phyloP scores from a whole-genome alignment of 1,140 invertebrate genomes.

The Harlomillsia oculata region DNA sequence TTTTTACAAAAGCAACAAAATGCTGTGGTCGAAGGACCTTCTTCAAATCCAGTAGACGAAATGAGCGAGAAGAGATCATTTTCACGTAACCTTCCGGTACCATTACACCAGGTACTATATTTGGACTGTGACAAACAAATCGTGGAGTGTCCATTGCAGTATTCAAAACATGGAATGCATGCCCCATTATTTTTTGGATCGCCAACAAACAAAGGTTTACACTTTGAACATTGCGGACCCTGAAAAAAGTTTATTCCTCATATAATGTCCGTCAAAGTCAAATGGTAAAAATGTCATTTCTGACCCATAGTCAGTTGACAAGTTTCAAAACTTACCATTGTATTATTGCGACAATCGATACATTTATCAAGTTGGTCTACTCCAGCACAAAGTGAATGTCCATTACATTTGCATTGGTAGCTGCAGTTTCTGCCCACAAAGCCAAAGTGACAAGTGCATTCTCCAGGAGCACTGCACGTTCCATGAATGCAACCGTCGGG shows the following conservation, averaged over 20 bases:
- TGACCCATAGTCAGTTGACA: not conserved
- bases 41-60: conserved; percentile 37
- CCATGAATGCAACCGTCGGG: conserved; percentile 81
- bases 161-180: conserved; percentile 76
- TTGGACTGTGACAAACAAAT: conserved; percentile 56
- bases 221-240: conserved; percentile 69
- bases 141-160: conserved; percentile 79
- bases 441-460: conserved; percentile 69
- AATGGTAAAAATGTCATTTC: not conserved
- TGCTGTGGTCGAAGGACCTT: conserved; percentile 58
- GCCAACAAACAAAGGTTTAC: conserved; percentile 78
- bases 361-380: conserved; percentile 72
- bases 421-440: conserved; percentile 89
- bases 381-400: conserved; percentile 81
- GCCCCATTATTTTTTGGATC: conserved; percentile 74
- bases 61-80: not conserved
- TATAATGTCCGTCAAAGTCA: conserved; percentile 36
- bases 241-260: not conserved
- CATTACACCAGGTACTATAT: conserved; percentile 21
- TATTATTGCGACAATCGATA: conserved; percentile 81
- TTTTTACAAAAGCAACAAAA: conserved; percentile 72
- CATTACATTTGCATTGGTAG: conserved; percentile 87
- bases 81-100: not conserved
- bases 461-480: conserved; percentile 66
- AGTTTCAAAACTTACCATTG: conserved; percentile 48